Evolutionary conservation across 2,888 invertebrate genomes (phyloP).

Genomic region (Temnothorax rugatulus): DNA sequence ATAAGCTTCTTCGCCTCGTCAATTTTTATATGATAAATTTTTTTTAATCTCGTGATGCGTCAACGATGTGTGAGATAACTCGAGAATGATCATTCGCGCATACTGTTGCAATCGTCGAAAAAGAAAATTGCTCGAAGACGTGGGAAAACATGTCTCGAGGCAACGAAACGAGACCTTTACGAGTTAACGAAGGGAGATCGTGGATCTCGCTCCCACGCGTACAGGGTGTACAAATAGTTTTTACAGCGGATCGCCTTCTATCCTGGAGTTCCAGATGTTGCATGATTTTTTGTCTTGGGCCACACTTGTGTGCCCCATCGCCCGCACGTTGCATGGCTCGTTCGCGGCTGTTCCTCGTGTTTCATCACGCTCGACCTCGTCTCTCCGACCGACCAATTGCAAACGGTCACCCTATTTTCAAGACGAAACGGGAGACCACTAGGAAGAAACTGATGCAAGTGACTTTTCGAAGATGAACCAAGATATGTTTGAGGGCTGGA

Average conservation of each 20-base stretch:
- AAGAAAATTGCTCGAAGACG: constrained; percentile 14
- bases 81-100: neutral
- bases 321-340: constrained; percentile 44
- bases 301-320: constrained; percentile 66
- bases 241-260: constrained; percentile 59
- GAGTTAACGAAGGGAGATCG: constrained; percentile 26
- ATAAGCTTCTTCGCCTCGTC: neutral
- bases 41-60: neutral
- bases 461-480: neutral
- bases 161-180: neutral
- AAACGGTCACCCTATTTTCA: neutral
- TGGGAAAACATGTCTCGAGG: constrained; percentile 25
- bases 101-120: neutral
- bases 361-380: neutral
- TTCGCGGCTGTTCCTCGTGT: constrained; percentile 50
- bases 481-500: neutral
- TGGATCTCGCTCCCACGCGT: constrained; percentile 75
- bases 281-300: constrained; percentile 63
- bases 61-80: neutral
- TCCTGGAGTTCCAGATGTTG: constrained; percentile 73
- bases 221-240: constrained; percentile 71
- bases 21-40: neutral
- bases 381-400: neutral
- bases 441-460: neutral
- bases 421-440: neutral